Evolutionary conservation across 2,797 vertebrate genomes (phyloP).

Genomic region (Lemur catta): DNA sequence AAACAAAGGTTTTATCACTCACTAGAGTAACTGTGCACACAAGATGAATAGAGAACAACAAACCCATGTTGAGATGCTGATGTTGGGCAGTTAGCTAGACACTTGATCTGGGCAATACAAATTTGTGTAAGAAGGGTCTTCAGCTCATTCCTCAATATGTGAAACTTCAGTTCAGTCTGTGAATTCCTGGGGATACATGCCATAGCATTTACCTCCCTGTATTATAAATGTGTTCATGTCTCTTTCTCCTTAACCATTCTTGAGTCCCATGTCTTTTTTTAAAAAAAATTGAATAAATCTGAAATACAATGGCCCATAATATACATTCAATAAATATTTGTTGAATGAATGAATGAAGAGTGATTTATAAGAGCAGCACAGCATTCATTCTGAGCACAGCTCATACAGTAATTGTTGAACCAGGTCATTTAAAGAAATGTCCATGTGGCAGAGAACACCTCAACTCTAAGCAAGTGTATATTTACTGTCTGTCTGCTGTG

Average conservation of each 20-base stretch:
- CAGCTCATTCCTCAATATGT: background rate
- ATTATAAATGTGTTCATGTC: background rate
- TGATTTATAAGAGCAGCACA: background rate
- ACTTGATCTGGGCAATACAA: too few species aligned
- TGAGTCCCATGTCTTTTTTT: background rate
- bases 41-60: slow-evolving; percentile 51
- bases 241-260: background rate
- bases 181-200: background rate
- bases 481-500: background rate
- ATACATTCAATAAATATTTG: background rate
- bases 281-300: background rate
- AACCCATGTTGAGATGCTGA: background rate
- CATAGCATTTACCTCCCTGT: background rate
- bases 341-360: background rate
- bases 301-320: background rate
- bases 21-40: slow-evolving; percentile 34
- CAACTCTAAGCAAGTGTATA: background rate
- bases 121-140: background rate
- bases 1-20: slow-evolving; percentile 70
- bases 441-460: background rate
- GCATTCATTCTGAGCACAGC: background rate
- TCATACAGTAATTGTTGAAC: background rate
- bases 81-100: background rate
- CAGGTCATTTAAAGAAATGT: background rate
- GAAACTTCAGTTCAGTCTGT: background rate